These are phyloP conservation scores for Parapristionchus giblindavisi DNA, from an alignment of 2,888 invertebrate genomes.

Conservation along the genomic window DNA sequence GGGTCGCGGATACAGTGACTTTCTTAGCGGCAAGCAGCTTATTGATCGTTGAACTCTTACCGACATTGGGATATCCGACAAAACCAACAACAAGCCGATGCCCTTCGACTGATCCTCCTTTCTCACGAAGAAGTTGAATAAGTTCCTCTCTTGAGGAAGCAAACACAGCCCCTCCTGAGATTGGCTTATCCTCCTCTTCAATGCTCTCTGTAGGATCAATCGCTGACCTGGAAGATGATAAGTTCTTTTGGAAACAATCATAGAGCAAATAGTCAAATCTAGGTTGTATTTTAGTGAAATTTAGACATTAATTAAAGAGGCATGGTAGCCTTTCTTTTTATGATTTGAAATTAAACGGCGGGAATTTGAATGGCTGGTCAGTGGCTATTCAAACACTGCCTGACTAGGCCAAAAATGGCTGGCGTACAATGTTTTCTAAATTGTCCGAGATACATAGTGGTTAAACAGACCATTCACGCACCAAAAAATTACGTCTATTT, in stretches of 20 bases:
- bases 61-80: constrained; percentile 99
- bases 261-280: not conserved
- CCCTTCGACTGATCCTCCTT: constrained; percentile 35
- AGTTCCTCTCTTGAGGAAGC: constrained; percentile 17
- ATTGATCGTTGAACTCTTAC: constrained; percentile 99
- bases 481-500: constrained; percentile 85
- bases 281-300: no score
- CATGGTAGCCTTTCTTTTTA: no score
- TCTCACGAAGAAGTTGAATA: not conserved
- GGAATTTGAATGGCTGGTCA: no score
- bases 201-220: constrained; percentile 41
- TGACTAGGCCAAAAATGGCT: no score
- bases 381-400: no score
- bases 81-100: constrained; percentile 64
- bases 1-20: constrained; percentile 89
- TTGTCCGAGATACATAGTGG: no score
- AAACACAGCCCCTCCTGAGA: not conserved
- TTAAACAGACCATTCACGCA: no score
- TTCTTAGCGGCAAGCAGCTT: constrained; percentile 83
- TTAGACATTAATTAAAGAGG: no score
- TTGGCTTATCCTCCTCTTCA: constrained; percentile 17
- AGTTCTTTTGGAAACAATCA: not conserved
- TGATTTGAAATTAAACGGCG: no score
- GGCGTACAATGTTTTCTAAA: no score
- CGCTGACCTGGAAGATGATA: constrained; percentile 9